A percentile compares a stretch with the other conserved stretches of the same genome.
phyloP scores from a whole-genome alignment of 2,797 vertebrate genomes.

The Scolopax rusticola region DNA sequence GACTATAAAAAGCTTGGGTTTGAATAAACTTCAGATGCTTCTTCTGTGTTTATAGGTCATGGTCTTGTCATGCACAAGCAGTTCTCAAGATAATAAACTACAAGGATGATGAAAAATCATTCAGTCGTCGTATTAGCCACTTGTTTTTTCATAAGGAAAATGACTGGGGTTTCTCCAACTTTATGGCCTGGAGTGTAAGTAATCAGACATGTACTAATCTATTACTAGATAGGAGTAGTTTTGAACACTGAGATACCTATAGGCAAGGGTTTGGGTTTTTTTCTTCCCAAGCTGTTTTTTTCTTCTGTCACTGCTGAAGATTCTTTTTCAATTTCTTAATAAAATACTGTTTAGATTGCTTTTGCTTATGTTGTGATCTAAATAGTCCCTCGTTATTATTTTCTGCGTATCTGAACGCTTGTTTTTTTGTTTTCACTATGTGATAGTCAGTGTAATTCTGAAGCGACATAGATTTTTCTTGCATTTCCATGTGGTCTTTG shows the following conservation, averaged over 20 bases:
- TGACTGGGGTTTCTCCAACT: slow-evolving; percentile 99
- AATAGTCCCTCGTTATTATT: neutral
- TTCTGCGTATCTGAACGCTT: neutral
- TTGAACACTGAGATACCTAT: neutral
- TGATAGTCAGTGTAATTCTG: neutral
- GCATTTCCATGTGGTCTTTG: neutral
- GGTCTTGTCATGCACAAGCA: slow-evolving; percentile 99
- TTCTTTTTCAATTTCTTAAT: neutral
- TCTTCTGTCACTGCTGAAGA: neutral
- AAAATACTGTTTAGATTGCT: neutral
- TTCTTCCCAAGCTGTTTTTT: neutral
- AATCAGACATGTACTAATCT: neutral
- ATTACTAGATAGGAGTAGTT: neutral
- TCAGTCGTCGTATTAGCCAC: slow-evolving; percentile 98
- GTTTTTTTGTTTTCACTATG: neutral
- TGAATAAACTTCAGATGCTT: slow-evolving; percentile 5
- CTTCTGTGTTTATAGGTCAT: slow-evolving; percentile 86
- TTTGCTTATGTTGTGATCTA: neutral
- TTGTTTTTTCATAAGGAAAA: slow-evolving; percentile 99
- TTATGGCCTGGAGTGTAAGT: slow-evolving; percentile 99
- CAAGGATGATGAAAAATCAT: slow-evolving; percentile 99
- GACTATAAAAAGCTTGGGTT: neutral
- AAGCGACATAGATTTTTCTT: neutral
- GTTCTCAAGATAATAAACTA: slow-evolving; percentile 99
- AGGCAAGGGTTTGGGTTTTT: fast-evolving